These are phyloP conservation scores for Dasyurus viverrinus DNA, from an alignment of 2,113 vertebrate species.

Conservation along the genomic window DNA sequence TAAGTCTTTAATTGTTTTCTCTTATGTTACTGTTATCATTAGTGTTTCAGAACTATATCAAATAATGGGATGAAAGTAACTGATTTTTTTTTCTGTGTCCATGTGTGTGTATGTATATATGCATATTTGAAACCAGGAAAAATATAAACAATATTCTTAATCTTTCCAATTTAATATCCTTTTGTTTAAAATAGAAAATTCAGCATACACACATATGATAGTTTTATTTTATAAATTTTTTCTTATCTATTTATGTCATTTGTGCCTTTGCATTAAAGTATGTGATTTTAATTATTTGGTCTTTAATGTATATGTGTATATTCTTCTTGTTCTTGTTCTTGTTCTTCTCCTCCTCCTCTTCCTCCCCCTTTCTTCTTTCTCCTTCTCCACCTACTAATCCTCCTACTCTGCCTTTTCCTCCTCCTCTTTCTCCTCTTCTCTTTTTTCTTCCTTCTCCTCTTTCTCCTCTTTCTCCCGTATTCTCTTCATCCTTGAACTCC, in stretches of 20 bases:
- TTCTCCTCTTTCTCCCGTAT: background rate
- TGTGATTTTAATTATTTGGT: background rate
- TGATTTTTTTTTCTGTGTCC: background rate
- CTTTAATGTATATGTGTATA: background rate
- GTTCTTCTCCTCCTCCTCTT: no score
- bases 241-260: conserved; percentile 26
- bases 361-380: no score
- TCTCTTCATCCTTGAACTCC: background rate
- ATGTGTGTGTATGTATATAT: no score
- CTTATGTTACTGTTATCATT: no score
- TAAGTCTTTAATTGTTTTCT: no score
- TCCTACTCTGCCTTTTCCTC: background rate
- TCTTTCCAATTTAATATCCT: background rate
- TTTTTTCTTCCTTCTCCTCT: background rate
- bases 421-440: background rate
- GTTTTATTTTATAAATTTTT: conserved; percentile 45
- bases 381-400: background rate
- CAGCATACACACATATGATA: conserved; percentile 14
- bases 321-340: no score
- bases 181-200: background rate
- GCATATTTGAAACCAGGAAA: background rate
- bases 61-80: background rate
- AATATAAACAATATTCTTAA: conserved; percentile 16
- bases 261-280: background rate
- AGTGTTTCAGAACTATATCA: background rate